Evolutionary conservation across 2,797 vertebrate species (phyloP).

Genomic region (Intellagama lesueurii): DNA sequence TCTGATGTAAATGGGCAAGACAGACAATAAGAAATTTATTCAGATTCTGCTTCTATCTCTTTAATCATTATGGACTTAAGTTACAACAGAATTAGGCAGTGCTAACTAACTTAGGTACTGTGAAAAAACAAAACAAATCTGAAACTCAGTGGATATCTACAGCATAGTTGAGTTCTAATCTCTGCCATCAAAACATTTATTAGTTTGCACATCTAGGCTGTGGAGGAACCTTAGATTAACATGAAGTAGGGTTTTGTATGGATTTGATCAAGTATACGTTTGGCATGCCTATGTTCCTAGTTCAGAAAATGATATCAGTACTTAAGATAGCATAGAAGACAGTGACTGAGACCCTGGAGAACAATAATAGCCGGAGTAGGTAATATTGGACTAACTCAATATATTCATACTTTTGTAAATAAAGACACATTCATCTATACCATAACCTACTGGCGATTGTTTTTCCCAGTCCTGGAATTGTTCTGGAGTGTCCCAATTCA

Average conservation of each 20-base stretch:
- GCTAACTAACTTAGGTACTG: neutral
- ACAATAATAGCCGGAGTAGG: neutral
- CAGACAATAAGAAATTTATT: neutral
- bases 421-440: neutral
- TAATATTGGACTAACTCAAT: neutral
- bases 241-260: too few species aligned
- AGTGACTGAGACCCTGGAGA: neutral
- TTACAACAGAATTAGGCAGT: neutral
- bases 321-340: neutral
- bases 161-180: neutral
- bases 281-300: neutral
- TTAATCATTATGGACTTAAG: neutral
- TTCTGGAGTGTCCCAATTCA: constrained; percentile 6
- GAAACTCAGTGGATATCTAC: neutral
- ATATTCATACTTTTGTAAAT: neutral
- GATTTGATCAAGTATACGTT: too few species aligned
- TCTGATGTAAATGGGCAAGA: neutral
- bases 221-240: neutral
- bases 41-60: neutral
- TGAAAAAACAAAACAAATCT: neutral
- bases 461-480: constrained; percentile 20
- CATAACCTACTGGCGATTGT: neutral
- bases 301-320: neutral
- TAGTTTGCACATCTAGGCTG: neutral
- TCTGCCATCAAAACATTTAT: neutral